A percentile compares a stretch with the other conserved stretches of the same genome.
phyloP scores from a whole-genome alignment of 2,113 vertebrate genomes.

The Sarotherodon lohbergeri region DNA sequence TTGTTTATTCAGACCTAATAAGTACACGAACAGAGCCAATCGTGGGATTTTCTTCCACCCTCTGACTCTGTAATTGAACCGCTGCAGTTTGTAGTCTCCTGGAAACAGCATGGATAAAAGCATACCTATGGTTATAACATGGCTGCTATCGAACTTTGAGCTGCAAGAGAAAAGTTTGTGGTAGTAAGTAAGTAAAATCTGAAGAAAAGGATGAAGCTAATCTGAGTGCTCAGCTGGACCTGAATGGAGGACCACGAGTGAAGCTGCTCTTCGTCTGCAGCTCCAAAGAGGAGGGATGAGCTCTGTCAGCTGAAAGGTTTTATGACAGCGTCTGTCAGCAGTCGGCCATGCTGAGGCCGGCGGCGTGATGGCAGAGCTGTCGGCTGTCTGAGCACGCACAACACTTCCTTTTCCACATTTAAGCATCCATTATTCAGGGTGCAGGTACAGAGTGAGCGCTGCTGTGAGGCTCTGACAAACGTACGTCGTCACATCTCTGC shows the following conservation, averaged over 20 bases:
- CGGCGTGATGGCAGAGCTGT: not conserved
- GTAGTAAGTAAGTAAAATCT: not conserved
- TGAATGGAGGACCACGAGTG: not conserved
- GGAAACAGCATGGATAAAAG: not conserved
- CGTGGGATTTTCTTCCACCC: not conserved
- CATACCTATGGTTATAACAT: not conserved
- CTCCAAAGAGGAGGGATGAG: not conserved
- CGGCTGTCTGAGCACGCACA: not conserved
- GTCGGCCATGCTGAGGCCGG: not conserved
- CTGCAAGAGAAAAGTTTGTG: not conserved
- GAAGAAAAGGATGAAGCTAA: not conserved
- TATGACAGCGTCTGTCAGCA: not conserved
- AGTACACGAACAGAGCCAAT: not conserved
- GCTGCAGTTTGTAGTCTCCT: not conserved
- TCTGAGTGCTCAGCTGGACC: not conserved
- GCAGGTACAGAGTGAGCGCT: not conserved
- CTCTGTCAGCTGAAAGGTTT: slow-evolving; percentile 1
- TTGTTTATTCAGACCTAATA: not conserved
- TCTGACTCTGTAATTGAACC: not conserved
- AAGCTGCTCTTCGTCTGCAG: not conserved
- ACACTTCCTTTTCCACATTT: not conserved
- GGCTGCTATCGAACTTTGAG: not conserved
- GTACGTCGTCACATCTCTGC: not conserved
- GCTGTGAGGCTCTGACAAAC: slow-evolving; percentile 7
- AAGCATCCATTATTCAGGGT: slow-evolving; percentile 28